These are phyloP conservation scores for Apolygus lucorum DNA, from an alignment of 1,140 invertebrate species.

Conservation along the genomic window DNA sequence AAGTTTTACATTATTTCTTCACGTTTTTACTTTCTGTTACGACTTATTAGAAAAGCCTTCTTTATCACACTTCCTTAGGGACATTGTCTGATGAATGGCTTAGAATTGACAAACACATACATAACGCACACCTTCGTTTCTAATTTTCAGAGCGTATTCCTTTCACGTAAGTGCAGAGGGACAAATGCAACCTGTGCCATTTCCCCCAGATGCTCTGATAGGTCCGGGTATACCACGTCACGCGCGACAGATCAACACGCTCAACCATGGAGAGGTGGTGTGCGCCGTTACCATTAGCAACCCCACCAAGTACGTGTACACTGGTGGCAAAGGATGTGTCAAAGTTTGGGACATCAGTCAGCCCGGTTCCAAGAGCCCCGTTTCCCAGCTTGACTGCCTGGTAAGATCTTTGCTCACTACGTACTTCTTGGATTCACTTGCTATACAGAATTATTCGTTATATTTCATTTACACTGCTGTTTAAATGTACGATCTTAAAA, in stretches of 20 bases:
- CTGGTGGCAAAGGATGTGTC: constrained; percentile 80
- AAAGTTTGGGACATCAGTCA: constrained; percentile 78
- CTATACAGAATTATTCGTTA: too few relatives aligned
- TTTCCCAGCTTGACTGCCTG: constrained; percentile 75
- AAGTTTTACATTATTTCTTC: too few relatives aligned
- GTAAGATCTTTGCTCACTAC: too few relatives aligned
- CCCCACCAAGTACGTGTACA: constrained; percentile 74
- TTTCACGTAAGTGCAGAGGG: constrained; percentile 63
- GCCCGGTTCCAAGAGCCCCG: constrained; percentile 58
- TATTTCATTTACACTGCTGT: too few relatives aligned
- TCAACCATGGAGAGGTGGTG: constrained; percentile 76
- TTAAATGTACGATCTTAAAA: too few relatives aligned
- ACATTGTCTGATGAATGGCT: too few relatives aligned
- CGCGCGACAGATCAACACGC: constrained; percentile 63
- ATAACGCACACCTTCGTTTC: too few relatives aligned
- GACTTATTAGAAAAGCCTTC: too few relatives aligned
- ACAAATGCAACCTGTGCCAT: constrained; percentile 68
- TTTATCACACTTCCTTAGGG: too few relatives aligned
- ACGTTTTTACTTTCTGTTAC: too few relatives aligned
- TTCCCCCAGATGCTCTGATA: constrained; percentile 78
- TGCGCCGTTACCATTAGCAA: constrained; percentile 80
- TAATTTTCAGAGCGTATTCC: constrained; percentile 57
- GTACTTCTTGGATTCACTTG: too few relatives aligned
- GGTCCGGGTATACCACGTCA: constrained; percentile 82
- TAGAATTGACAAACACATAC: too few relatives aligned